These are phyloP conservation scores for Deilephila elpenor DNA, from an alignment of 2,888 invertebrate species.

Conservation along the genomic window DNA sequence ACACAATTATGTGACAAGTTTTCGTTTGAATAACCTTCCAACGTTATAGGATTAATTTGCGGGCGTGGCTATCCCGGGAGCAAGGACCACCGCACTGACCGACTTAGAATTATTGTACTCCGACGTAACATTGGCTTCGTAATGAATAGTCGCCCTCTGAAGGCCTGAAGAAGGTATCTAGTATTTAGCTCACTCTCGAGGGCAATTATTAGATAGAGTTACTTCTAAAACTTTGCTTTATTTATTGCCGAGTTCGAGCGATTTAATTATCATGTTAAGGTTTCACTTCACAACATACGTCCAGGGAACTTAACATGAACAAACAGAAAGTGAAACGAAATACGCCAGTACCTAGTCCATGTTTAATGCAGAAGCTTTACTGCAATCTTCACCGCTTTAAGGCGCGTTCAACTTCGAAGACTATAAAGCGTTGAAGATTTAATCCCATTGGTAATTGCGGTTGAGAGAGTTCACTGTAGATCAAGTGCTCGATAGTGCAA, in stretches of 20 bases:
- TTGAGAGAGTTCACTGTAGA: neutral
- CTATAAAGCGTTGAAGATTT: neutral
- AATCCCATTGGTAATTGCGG: neutral
- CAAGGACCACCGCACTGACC: constrained; percentile 21
- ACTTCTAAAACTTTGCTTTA: neutral
- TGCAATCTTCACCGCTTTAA: constrained; percentile 1
- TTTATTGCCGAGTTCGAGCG: neutral
- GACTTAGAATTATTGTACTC: constrained; percentile 26
- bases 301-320: neutral
- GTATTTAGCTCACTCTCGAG: neutral
- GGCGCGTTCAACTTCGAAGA: neutral
- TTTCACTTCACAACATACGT: neutral
- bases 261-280: neutral
- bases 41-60: constrained; percentile 27
- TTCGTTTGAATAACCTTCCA: constrained; percentile 19
- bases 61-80: constrained; percentile 21
- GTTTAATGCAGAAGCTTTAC: neutral
- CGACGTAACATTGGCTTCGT: constrained; percentile 17
- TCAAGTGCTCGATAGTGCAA: neutral
- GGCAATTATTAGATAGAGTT: neutral
- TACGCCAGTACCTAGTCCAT: neutral
- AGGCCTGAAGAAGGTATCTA: constrained; percentile 9
- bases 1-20: constrained; percentile 8
- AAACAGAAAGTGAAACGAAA: neutral
- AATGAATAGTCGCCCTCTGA: constrained; percentile 17